Percentiles rank a stretch among this genome's conserved stretches.
phyloP scores from a whole-genome alignment of 2,113 vertebrate genomes.

The Neomonachus schauinslandi region DNA sequence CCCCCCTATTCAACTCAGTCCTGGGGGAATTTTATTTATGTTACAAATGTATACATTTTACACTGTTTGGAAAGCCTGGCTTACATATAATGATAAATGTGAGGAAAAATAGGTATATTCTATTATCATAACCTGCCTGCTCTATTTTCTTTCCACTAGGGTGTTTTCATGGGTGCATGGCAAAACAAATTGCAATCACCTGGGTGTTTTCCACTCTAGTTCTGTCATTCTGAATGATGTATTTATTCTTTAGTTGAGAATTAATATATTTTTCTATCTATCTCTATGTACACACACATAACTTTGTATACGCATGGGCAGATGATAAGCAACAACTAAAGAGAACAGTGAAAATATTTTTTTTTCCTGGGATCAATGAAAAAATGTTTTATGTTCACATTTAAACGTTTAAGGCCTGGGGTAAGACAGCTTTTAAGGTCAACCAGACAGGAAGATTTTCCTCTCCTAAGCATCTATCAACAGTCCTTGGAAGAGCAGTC shows the following conservation, averaged over 20 bases:
- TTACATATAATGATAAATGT: conserved; percentile 79
- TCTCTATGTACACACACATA: not conserved
- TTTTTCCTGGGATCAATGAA: conserved; percentile 27
- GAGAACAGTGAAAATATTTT: conserved; percentile 2
- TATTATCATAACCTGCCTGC: conserved; percentile 69
- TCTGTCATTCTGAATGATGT: conserved; percentile 65
- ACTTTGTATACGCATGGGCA: conserved; percentile 22
- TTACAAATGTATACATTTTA: conserved; percentile 76
- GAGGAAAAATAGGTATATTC: conserved; percentile 71
- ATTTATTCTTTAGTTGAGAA: conserved; percentile 73
- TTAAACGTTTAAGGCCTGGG: conserved; percentile 61
- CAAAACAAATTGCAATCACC: conserved; percentile 77
- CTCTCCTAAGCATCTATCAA: conserved; percentile 82
- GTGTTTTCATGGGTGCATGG: conserved; percentile 73
- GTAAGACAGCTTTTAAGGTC: conserved; percentile 83
- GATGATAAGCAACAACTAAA: conserved; percentile 48
- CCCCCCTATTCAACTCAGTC: conserved; percentile 15
- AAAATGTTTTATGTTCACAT: conserved; percentile 71
- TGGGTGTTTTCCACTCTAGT: conserved; percentile 60
- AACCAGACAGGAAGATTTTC: conserved; percentile 81
- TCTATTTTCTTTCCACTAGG: conserved; percentile 81
- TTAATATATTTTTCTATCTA: conserved; percentile 16
- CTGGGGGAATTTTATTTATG: conserved; percentile 49
- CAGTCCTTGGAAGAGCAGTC: conserved; percentile 77
- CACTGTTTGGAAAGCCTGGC: conserved; percentile 70